A percentile compares a stretch with the other conserved stretches of the same genome.
Conservation (phyloP, 2,113 vertebrate species). For the Scatophagus argus region DNA sequence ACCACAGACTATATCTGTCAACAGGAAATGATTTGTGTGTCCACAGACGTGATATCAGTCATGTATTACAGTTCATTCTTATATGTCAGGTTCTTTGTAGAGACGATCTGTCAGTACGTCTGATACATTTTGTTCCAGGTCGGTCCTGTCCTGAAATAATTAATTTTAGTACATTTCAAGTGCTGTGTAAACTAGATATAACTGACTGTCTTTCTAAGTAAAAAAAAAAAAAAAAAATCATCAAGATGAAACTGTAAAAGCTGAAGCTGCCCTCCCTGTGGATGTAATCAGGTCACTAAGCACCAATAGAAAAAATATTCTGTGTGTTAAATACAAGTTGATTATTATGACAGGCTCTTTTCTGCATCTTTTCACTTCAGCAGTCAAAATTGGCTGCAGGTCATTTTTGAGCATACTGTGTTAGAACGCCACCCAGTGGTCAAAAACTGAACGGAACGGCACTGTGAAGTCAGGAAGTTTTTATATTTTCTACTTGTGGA, state of each 20-base stretch:
- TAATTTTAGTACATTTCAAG: not conserved
- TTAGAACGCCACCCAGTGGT: constrained; percentile 64
- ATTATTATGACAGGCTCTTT: not conserved
- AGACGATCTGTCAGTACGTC: not conserved
- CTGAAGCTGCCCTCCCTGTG: not conserved
- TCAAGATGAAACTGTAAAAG: not conserved
- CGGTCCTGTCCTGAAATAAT: no score
- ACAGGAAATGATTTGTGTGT: not conserved
- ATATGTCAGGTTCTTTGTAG: not conserved
- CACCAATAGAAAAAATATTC: no score
- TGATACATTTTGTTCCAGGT: constrained; percentile 8
- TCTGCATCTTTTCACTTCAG: not conserved
- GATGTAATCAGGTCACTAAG: not conserved
- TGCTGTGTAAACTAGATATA: not conserved
- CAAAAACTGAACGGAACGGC: constrained; percentile 16
- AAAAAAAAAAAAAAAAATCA: no score
- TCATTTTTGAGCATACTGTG: constrained; percentile 1
- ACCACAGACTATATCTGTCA: not conserved
- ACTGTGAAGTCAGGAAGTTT: not conserved
- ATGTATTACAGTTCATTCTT: no score
- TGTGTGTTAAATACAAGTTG: constrained; percentile 5
- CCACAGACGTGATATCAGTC: not conserved
- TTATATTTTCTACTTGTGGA: not conserved
- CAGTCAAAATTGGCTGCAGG: not conserved
- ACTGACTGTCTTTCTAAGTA: not conserved